Conservation (phyloP, 2,113 vertebrate species). For the Aldabrachelys gigantea region DNA sequence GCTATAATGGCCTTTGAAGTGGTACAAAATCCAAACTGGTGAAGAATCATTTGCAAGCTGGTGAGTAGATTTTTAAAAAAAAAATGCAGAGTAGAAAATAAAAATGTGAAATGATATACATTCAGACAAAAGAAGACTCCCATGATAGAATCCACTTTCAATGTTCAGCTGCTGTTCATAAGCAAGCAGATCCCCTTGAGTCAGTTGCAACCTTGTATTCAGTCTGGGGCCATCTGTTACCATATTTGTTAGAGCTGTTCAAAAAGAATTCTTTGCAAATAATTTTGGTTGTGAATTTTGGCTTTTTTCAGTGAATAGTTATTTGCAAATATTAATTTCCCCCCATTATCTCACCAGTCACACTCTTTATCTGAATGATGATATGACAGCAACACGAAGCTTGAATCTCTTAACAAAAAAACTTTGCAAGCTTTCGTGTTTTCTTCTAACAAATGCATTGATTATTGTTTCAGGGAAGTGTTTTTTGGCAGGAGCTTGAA, state of each 20-base stretch:
- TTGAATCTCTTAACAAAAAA: neutral
- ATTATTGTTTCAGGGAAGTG: neutral
- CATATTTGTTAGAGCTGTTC: constrained; percentile 47
- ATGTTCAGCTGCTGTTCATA: constrained; percentile 64
- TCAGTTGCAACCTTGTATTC: constrained; percentile 36
- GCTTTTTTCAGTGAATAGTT: constrained; percentile 25
- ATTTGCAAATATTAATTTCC: constrained; percentile 58
- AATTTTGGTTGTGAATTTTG: constrained; percentile 59
- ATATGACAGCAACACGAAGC: neutral
- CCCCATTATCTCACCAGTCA: neutral
- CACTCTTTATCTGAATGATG: neutral
- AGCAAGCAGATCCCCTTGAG: constrained; percentile 57
- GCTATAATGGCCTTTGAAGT: constrained; percentile 8
- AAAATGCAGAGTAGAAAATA: rapidly evolving
- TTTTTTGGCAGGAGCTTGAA: neutral
- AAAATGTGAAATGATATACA: neutral
- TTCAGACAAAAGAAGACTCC: constrained; percentile 57
- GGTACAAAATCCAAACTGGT: constrained; percentile 16
- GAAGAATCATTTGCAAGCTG: constrained; percentile 12
- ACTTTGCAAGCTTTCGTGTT: neutral
- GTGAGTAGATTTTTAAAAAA: neutral
- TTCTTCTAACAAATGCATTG: neutral
- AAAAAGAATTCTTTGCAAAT: constrained; percentile 54
- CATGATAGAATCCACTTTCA: constrained; percentile 24
- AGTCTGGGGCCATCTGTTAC: constrained; percentile 66